Evolutionary conservation across 1,140 invertebrate genomes (phyloP), one percentile per base, ranked within the genome.

Genomic region (Hypothenemus hampei): DNA sequence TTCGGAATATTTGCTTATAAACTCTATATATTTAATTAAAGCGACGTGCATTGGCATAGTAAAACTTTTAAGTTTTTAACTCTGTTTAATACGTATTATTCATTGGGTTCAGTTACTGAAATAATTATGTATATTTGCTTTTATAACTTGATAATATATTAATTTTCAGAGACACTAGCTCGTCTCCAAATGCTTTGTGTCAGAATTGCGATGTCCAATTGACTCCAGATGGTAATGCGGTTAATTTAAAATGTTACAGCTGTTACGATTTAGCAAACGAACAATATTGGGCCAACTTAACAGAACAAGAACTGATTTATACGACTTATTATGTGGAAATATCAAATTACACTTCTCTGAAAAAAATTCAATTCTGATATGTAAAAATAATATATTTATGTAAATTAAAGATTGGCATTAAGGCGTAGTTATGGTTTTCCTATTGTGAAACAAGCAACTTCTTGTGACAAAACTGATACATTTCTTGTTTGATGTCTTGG

Each of bases 291-390:
- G 48, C 36, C 3, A 26, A 50, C 18, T 24, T 18, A 3, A 26
- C 36, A 24, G 6, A 39, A 24, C 23, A 40, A 11, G 48, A 50
- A 4, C 8, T 50, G 10, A 8, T 40, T 5, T 50, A 26, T 13
- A 50, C 35, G 4, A 26, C 26, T 6, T 50, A 39, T 41, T 50
- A 15, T 23, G 19, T 50, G 8, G 35, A 50, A 50, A 50, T 50
- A 26, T 20, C 35, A 5, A 50, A 50, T 40, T 50, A 50, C 13
- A 50, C 35, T 13, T 50, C 48, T n/a, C n/a, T n/a, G n/a, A n/a
- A n/a, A n/a, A n/a, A n/a, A n/a, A n/a, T n/a, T 20, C 31, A 36
- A 2, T 4, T n/a, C 3, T 13, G 29, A 31, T 15, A 29, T 16
- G 43, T 23, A 18, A 31, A 31, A n/a, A 19, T 1, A 19, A 40